These are phyloP conservation scores for Pseudocheirus occidentalis DNA, from an alignment of 2,797 vertebrate species.

Conservation along the genomic window DNA sequence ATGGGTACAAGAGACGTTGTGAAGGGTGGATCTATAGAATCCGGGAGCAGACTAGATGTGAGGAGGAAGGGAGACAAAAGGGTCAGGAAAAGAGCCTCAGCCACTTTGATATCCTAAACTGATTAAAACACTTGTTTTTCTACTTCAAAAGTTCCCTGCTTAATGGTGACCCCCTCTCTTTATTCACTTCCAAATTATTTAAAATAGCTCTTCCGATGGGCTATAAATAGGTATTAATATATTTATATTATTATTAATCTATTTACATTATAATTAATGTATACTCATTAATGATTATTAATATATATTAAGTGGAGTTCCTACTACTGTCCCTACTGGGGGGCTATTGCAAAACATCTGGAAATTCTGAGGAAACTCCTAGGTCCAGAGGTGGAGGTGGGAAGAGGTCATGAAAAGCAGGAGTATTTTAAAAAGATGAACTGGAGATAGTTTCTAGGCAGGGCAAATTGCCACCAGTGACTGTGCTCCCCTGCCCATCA, in stretches of 20 bases:
- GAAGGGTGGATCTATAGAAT: neutral
- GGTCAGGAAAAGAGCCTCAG: neutral
- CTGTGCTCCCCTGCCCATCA: neutral
- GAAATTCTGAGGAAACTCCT: neutral
- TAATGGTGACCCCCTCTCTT: neutral
- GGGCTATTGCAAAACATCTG: neutral
- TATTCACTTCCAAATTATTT: neutral
- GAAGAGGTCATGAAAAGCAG: neutral
- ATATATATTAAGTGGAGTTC: neutral
- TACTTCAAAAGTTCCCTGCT: neutral
- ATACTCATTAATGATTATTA: too few relatives aligned
- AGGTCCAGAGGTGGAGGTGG: neutral
- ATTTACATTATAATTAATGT: too few relatives aligned
- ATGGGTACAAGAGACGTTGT: neutral
- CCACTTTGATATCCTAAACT: neutral
- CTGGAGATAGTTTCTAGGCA: neutral
- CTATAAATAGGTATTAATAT: neutral
- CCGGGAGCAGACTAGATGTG: neutral
- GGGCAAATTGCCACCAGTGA: neutral
- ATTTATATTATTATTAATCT: too few relatives aligned
- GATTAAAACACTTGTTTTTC: neutral
- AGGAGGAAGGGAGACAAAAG: neutral
- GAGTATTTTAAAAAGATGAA: neutral
- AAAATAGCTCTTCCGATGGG: neutral
- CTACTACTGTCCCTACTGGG: neutral